These are phyloP conservation scores for Zygogramma bicolorata DNA, from an alignment of 2,888 invertebrate genomes.

Conservation along the genomic window DNA sequence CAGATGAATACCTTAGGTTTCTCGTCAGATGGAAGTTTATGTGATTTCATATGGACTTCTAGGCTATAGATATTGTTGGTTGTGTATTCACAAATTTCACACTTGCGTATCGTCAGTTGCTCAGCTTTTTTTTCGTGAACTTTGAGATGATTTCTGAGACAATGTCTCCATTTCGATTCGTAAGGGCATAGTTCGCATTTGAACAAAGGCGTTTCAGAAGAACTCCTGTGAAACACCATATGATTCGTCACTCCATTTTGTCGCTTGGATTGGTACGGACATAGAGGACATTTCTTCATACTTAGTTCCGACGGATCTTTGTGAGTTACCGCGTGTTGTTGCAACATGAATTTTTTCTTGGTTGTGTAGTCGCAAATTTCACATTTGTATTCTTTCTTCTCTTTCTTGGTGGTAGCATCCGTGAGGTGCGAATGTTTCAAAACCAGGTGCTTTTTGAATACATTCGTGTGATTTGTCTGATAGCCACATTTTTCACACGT, in stretches of 20 bases:
- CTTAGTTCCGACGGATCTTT: not conserved
- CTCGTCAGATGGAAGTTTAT: not conserved
- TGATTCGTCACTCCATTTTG: not conserved
- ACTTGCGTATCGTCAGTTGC: not conserved
- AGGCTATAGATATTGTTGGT: constrained; percentile 10
- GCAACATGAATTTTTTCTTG: not conserved
- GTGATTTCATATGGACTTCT: not conserved
- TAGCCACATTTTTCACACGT: not conserved
- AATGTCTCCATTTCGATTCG: constrained; percentile 11
- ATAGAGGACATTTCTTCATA: not conserved
- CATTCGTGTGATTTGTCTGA: not conserved
- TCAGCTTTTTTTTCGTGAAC: not conserved
- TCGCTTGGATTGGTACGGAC: constrained; percentile 2
- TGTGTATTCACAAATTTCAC: not conserved
- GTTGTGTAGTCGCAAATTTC: not conserved
- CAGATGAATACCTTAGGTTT: not conserved
- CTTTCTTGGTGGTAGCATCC: not conserved
- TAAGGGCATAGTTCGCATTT: constrained; percentile 9
- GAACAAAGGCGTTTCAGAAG: not conserved
- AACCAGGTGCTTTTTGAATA: not conserved
- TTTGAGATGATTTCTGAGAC: constrained; percentile 8
- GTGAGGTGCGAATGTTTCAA: not conserved
- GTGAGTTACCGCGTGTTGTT: not conserved
- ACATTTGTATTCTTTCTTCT: not conserved
- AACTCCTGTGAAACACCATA: not conserved